Base-by-base conservation (phyloP, 2,113 vertebrate genomes). In the Burhinus bistriatus region DNA sequence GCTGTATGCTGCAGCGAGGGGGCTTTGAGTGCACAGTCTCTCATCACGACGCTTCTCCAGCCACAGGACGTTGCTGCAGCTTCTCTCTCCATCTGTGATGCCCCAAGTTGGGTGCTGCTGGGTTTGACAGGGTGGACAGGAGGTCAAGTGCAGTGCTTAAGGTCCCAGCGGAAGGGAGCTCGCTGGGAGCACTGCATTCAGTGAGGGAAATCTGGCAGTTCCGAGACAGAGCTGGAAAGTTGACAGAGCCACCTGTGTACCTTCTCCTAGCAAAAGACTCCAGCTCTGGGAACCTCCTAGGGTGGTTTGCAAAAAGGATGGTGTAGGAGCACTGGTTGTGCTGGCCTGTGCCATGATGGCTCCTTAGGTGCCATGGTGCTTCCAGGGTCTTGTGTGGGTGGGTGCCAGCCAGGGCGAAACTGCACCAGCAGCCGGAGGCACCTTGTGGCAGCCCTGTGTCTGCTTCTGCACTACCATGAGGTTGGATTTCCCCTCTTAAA, bases 361-460 rank as follows among this genome's bases (percentile, higher is more conserved):
- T 68, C 36, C 52, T 47, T 44, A 21, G 26, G n/a, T 19, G 6
- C n/a, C 32, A 15, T 8, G 5, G 22, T 7, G 2, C 6, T 65
- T 57, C 9, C 12, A 75, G 29, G 11, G 16, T 8, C 42, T 57
- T 1, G 1, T 32, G 45, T 2, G 6, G 61, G 22, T 29, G 18
- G 20, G 16, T 62, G 19, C 11, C 72, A 59, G 55, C 9, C 21
- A 18, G n/a, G 19, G n/a, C 0, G 0, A 68, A 89, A n/a, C 26
- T 5, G 12, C 12, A 6, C 8, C 0, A 0, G 38, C 27, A 45
- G 1, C 20, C 1, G 9, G 9, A 51, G n/a, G 12, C 36, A 72
- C 11, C 38, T 47, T 2, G 1, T 1, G 6, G 38, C 32, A 75
- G 29, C 38, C 36, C 27, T 36, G 12, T 49, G 26, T 42, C 40